These are phyloP conservation scores for Oriolus oriolus DNA, from an alignment of 2,113 vertebrate species.

Conservation along the genomic window DNA sequence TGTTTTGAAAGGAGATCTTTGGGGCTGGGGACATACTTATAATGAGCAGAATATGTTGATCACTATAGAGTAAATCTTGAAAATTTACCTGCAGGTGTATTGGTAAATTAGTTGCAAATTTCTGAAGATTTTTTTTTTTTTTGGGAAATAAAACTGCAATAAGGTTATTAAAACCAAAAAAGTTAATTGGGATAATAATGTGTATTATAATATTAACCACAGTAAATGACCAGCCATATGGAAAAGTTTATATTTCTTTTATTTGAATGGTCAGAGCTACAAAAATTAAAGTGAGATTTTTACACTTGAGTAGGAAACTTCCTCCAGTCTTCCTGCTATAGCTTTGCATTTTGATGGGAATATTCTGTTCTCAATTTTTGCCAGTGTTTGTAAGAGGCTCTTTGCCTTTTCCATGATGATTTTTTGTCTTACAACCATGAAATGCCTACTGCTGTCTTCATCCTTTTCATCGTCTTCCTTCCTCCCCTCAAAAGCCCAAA, in stretches of 20 bases:
- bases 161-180: neutral
- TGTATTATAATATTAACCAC: neutral
- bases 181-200: neutral
- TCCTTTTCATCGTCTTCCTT: neutral
- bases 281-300: neutral
- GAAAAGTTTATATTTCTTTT: neutral
- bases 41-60: neutral
- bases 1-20: neutral
- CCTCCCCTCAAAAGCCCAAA: neutral
- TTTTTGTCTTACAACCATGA: neutral
- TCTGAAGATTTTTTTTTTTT: neutral
- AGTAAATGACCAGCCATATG: neutral
- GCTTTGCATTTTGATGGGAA: neutral
- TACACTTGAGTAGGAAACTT: neutral
- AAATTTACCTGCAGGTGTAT: neutral
- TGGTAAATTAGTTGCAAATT: neutral
- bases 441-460: rapidly evolving
- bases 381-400: neutral
- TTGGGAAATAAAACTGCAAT: neutral
- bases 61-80: neutral
- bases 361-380: neutral
- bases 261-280: neutral
- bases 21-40: rapidly evolving
- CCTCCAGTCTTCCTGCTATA: neutral
- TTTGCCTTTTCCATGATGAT: neutral